These are phyloP conservation scores for Cyaniris semiargus DNA, from an alignment of 2,888 invertebrate genomes.

Conservation along the genomic window DNA sequence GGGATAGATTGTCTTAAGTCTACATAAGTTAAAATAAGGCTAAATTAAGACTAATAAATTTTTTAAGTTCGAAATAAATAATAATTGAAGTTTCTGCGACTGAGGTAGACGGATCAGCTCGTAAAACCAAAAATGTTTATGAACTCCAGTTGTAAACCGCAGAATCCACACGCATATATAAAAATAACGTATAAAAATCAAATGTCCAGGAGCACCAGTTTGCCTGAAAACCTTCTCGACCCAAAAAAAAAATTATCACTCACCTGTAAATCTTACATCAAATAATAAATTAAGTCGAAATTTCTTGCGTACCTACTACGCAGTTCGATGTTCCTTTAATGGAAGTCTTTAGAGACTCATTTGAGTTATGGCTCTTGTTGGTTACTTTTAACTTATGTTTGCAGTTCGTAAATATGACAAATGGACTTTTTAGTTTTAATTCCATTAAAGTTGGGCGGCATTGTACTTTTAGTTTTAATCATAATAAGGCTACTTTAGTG, in stretches of 20 bases:
- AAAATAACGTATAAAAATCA: neutral
- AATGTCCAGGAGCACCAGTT: neutral
- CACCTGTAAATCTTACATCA: neutral
- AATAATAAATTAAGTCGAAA: neutral
- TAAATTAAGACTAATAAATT: neutral
- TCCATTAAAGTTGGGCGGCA: neutral
- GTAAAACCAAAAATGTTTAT: neutral
- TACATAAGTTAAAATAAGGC: too few relatives aligned
- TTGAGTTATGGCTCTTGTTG: neutral
- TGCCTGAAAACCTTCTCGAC: neutral
- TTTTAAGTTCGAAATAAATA: neutral
- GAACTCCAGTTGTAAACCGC: conserved; percentile 1
- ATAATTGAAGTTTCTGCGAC: neutral
- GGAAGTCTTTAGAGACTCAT: neutral
- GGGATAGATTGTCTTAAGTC: too few relatives aligned
- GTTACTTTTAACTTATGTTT: neutral
- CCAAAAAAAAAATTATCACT: neutral
- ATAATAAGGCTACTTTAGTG: conserved; percentile 1
- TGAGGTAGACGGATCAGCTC: neutral
- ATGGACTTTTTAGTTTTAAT: neutral
- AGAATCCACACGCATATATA: neutral
- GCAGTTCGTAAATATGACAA: neutral
- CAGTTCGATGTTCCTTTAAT: neutral
- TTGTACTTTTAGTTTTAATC: neutral
- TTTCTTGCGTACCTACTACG: neutral